Percentiles rank a stretch among this genome's conserved stretches.
Evolutionary conservation across 2,113 vertebrate species (phyloP).

Genomic region (Psittacula cyanocephala): DNA sequence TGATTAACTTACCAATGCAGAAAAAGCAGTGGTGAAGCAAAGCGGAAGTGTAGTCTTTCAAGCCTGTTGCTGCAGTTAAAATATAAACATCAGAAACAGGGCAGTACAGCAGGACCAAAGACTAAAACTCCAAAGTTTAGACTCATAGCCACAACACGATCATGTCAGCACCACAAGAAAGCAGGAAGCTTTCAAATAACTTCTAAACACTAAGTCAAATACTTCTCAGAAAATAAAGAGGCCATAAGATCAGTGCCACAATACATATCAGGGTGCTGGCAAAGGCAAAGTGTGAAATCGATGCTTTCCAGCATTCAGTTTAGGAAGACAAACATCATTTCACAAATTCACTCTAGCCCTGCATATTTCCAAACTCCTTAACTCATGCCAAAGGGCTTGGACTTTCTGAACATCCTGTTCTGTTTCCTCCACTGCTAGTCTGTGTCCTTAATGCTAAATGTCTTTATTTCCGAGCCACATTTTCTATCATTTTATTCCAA

Average conservation of each 20-base stretch:
- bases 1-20: background rate
- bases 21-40: background rate
- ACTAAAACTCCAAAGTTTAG: background rate
- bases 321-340: constrained; percentile 60
- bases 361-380: constrained; percentile 38
- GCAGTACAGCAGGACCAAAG: background rate
- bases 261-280: constrained; percentile 1
- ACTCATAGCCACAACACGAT: background rate
- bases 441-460: background rate
- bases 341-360: constrained; percentile 44
- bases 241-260: constrained; percentile 43
- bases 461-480: constrained; percentile 1
- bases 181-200: background rate
- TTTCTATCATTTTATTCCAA: constrained; percentile 32
- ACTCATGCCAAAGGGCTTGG: constrained; percentile 56
- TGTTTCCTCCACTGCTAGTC: background rate
- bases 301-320: constrained; percentile 46
- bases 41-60: background rate
- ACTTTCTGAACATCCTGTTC: constrained; percentile 65
- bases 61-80: background rate
- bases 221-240: constrained; percentile 11
- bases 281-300: constrained; percentile 47
- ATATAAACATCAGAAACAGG: background rate
- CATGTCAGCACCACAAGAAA: background rate
- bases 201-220: constrained; percentile 12